These are phyloP conservation scores for Cryptocheilus praepositus DNA, from an alignment of 2,888 invertebrate genomes.

Conservation along the genomic window DNA sequence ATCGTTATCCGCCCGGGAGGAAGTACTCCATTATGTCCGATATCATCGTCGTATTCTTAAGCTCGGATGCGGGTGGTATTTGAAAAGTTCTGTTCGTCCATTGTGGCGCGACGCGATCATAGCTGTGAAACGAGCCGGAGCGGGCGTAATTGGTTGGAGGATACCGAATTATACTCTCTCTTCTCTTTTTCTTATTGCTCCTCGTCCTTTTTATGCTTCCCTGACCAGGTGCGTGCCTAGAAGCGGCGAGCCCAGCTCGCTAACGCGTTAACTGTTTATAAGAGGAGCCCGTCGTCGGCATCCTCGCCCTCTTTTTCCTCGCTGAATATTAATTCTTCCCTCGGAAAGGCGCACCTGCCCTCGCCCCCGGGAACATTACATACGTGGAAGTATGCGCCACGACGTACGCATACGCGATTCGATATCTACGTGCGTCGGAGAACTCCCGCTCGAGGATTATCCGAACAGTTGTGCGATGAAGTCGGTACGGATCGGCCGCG, in stretches of 20 bases:
- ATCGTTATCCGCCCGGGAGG: too few relatives aligned
- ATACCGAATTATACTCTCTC: constrained; percentile 11
- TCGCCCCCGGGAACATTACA: constrained; percentile 20
- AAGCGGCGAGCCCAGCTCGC: constrained; percentile 45
- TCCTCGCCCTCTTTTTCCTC: constrained; percentile 53
- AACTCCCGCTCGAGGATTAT: constrained; percentile 52
- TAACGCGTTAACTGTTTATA: constrained; percentile 62
- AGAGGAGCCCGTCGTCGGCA: constrained; percentile 36
- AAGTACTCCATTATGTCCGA: too few relatives aligned
- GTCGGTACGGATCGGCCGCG: constrained; percentile 47
- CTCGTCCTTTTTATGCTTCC: neutral
- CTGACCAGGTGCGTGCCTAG: constrained; percentile 51
- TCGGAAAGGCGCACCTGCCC: constrained; percentile 62
- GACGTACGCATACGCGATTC: too few relatives aligned
- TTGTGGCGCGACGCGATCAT: constrained; percentile 6
- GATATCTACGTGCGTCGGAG: too few relatives aligned
- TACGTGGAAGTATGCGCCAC: too few relatives aligned
- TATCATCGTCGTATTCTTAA: too few relatives aligned
- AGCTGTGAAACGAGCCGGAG: constrained; percentile 34
- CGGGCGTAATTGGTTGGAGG: constrained; percentile 41
- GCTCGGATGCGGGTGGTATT: too few relatives aligned
- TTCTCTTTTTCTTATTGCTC: constrained; percentile 1
- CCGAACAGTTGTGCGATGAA: constrained; percentile 49
- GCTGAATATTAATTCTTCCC: constrained; percentile 69
- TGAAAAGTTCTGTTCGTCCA: too few relatives aligned